phyloP scores from a whole-genome alignment of 2,797 vertebrate genomes.

The Tamandua tetradactyla region DNA sequence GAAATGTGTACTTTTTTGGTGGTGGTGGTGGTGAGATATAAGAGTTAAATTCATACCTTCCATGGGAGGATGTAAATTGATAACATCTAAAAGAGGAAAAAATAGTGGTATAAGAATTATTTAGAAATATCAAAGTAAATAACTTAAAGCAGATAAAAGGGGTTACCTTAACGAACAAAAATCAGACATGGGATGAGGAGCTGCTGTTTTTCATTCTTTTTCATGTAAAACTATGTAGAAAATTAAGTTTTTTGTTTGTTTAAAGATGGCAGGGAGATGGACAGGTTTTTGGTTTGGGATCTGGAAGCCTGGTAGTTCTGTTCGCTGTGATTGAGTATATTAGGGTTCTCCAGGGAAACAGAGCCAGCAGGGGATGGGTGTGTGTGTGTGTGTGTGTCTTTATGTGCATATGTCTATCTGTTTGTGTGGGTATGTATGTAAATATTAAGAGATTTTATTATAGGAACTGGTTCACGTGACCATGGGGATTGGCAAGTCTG shows the following conservation, averaged over 20 bases:
- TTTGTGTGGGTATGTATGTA: too few species aligned
- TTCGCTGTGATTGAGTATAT: not conserved
- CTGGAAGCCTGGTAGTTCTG: not conserved
- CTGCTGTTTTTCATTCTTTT: not conserved
- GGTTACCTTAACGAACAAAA: not conserved
- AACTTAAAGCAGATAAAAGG: not conserved
- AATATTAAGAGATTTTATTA: too few species aligned
- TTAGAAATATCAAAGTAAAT: constrained; percentile 31
- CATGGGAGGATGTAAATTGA: not conserved
- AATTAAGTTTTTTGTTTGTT: not conserved
- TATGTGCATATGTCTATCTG: too few species aligned
- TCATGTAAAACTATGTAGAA: not conserved
- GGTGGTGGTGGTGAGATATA: not conserved
- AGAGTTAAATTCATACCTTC: not conserved
- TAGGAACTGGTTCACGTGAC: too few species aligned
- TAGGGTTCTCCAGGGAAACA: too few species aligned
- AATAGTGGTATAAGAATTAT: not conserved
- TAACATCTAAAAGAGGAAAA: not conserved
- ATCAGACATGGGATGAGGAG: not conserved
- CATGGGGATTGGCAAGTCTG: too few species aligned
- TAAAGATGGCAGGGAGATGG: not conserved
- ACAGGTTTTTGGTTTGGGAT: not conserved
- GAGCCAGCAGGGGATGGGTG: too few species aligned
- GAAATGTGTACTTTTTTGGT: not conserved
- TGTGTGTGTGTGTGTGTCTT: too few species aligned